phyloP scores from a whole-genome alignment of 2,113 vertebrate genomes.

The Pelecanoides urinatrix region DNA sequence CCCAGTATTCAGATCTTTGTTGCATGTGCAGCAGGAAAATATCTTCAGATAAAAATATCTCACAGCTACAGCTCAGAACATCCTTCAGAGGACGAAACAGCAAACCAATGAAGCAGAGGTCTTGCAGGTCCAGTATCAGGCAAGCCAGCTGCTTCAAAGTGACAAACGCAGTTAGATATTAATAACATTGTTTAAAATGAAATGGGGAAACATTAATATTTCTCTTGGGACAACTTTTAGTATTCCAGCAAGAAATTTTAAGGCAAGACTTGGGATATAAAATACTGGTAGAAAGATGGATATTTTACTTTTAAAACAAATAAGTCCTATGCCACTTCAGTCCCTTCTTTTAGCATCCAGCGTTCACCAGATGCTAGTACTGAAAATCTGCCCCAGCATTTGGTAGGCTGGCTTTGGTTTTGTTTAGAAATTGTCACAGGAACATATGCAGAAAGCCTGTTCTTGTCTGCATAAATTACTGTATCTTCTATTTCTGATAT shows the following conservation, averaged over 20 bases:
- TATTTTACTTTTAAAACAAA: neutral
- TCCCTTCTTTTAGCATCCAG: neutral
- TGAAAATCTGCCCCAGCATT: neutral
- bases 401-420: neutral
- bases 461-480: neutral
- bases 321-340: neutral
- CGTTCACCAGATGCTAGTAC: neutral
- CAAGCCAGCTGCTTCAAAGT: neutral
- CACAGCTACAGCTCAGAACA: neutral
- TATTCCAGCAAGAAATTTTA: neutral
- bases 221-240: neutral
- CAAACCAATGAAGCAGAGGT: neutral
- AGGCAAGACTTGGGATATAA: neutral
- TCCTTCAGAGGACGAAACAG: neutral
- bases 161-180: neutral
- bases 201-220: neutral
- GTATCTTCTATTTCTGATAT: neutral
- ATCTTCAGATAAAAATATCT: neutral
- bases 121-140: neutral
- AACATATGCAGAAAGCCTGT: neutral
- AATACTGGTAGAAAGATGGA: neutral
- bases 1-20: neutral
- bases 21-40: neutral
- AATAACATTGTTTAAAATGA: neutral
- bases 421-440: neutral